Evolutionary conservation across 1,140 invertebrate species (phyloP), one percentile per base, ranked within the genome.

Genomic region (Saccostrea glomerata): DNA sequence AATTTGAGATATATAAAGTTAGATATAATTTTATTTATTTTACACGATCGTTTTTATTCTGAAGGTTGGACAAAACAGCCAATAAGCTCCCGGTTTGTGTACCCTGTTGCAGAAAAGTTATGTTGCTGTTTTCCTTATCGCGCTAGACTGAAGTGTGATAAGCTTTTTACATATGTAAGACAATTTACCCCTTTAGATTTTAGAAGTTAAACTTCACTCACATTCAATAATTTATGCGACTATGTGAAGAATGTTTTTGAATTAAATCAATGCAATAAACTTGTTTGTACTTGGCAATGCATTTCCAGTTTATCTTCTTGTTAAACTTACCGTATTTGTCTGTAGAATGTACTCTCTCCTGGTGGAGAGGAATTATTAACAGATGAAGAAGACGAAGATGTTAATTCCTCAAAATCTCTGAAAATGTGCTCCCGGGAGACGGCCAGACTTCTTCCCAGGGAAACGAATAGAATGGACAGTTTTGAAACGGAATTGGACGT

Each of bases 141-240:
- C 73, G 4, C 85, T 13, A 20, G 83, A 2, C 54, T 40, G 40
- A 54, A 54, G 40, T 89, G 86, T 55, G n/a, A 63, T n/a, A 55
- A 47, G n/a, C 63, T 89, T 66, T 89, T 86, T 73, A 83, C 54
- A 87, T 89, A 89, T 86, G 88, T 89, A 63, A 87, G 88, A 82
- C 25, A 6, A 82, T 25, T 30, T 30, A 17, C 2, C 25, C 2
- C 0, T 36, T 36, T 82, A 36, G 4, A 17, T 0, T 36, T 36
- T 82, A 36, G 4, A 17, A 9, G 25, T 30, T 20, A 1, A 17
- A 30, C 36, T 7, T 47, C 47, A 47, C 6, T 47, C 47, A 6
- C 5, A 47, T 47, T 47, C 47, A 47, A 47, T 47, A 47, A 36
- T 36, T 0, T 36, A 36, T 1, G 2, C 30, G 2, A 36, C 5